These are phyloP conservation scores for Callosobruchus maculatus DNA, from an alignment of 2,888 invertebrate species.

Conservation along the genomic window DNA sequence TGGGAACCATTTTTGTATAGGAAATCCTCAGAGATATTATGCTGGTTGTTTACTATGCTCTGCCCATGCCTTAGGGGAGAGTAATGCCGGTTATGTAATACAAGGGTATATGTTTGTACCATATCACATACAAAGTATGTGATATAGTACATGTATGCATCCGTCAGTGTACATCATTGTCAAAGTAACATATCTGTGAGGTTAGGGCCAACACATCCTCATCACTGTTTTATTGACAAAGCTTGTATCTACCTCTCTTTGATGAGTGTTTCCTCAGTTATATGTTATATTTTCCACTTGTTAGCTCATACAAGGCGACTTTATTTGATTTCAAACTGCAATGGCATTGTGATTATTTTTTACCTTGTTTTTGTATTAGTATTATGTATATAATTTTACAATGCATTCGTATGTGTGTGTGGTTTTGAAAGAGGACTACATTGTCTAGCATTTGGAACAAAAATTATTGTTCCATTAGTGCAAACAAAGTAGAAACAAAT, in stretches of 20 bases:
- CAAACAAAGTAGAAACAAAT: not conserved
- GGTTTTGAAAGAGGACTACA: not conserved
- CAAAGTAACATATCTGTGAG: too few relatives aligned
- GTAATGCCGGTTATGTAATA: too few relatives aligned
- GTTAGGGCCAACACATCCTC: too few relatives aligned
- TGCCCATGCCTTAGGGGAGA: too few relatives aligned
- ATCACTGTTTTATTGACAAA: too few relatives aligned
- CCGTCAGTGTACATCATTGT: too few relatives aligned
- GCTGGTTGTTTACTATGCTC: too few relatives aligned
- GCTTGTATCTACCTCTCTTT: not conserved
- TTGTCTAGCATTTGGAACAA: not conserved
- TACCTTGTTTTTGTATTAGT: not conserved
- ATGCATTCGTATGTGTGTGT: not conserved
- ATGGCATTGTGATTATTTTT: not conserved
- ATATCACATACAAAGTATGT: too few relatives aligned
- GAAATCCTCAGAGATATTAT: too few relatives aligned
- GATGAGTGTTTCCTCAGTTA: not conserved
- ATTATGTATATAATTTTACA: not conserved
- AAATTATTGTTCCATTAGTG: not conserved
- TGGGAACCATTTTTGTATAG: too few relatives aligned
- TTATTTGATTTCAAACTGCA: not conserved
- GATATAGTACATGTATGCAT: too few relatives aligned
- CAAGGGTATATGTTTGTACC: too few relatives aligned
- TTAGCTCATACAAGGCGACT: not conserved
- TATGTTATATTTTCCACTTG: not conserved